Evolutionary conservation across 2,888 invertebrate genomes (phyloP).

Genomic region (Lasius fuliginosus): DNA sequence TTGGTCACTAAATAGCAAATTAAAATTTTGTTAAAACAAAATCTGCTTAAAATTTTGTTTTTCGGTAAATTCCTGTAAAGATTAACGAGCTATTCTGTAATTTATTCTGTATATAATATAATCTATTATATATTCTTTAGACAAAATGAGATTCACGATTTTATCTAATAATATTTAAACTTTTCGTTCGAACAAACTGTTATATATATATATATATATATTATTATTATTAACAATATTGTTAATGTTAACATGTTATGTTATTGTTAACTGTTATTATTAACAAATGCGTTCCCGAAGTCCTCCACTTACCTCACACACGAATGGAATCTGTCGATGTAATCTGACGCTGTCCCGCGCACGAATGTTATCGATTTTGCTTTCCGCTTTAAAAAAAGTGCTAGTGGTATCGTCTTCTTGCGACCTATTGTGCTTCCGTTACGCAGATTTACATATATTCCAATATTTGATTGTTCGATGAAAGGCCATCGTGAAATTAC

Average conservation of each 20-base stretch:
- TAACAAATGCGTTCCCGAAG: neutral
- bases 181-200: neutral
- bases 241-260: too few species aligned
- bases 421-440: neutral
- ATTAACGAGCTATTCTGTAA: neutral
- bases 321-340: neutral
- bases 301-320: neutral
- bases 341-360: neutral
- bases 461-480: neutral
- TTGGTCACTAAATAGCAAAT: neutral
- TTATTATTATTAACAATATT: neutral
- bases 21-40: neutral
- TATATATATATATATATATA: too few species aligned
- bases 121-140: neutral
- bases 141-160: neutral
- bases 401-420: neutral
- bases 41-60: neutral
- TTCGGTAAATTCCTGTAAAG: neutral
- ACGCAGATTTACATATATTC: neutral
- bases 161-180: neutral
- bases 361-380: neutral
- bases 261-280: neutral
- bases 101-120: neutral
- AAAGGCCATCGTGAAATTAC: neutral
- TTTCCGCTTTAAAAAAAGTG: neutral